Evolutionary conservation across 2,113 vertebrate genomes (phyloP), one percentile per base, ranked within the genome.

Genomic region (Tragelaphus strepsiceros): DNA sequence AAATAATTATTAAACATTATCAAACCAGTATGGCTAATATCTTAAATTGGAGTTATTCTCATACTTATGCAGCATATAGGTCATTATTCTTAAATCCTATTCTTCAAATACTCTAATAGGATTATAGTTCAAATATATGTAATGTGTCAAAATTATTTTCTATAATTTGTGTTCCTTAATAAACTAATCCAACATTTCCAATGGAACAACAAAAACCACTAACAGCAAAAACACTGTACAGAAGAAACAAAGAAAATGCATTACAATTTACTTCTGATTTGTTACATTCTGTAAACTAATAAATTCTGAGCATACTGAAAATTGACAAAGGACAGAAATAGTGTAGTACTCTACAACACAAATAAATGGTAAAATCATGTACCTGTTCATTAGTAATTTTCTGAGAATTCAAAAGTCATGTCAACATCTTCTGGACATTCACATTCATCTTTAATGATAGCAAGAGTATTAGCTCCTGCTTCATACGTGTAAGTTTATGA

Each of bases 141-240:
- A 59, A 26, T 17, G 87, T 43, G 74, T 30, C 74, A 7, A 96
- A 90, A 92, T 87, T 96, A 88, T 54, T 64, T 26, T 92, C 78
- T 92, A 24, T 77, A 61, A 95, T 61, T 95, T 77, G 51, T 93
- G 81, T 87, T 89, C 28, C 21, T 90, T 56, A 92, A 89, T 94
- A 95, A 94, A 78, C 43, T 16, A 94, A 94, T 56, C 12, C 16
- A 91, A 93, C 3, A 85, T 87, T 93, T 91, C 87, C 82, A 91
- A 64, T 80, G 19, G 15, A 94, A 92, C 46, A 64, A 24, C 51
- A 54, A 96, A 88, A 90, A 10, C 51, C 28, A 22, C 46, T 0
- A 64, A n/a, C 17, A 77, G 14, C 51, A 54, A 96, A 93, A 90
- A 24, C 14, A 32, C 30, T 88, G 1, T 19, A 87, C 88, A 71